phyloP scores from a whole-genome alignment of 2,888 invertebrate species.

The Eudemis profundana region DNA sequence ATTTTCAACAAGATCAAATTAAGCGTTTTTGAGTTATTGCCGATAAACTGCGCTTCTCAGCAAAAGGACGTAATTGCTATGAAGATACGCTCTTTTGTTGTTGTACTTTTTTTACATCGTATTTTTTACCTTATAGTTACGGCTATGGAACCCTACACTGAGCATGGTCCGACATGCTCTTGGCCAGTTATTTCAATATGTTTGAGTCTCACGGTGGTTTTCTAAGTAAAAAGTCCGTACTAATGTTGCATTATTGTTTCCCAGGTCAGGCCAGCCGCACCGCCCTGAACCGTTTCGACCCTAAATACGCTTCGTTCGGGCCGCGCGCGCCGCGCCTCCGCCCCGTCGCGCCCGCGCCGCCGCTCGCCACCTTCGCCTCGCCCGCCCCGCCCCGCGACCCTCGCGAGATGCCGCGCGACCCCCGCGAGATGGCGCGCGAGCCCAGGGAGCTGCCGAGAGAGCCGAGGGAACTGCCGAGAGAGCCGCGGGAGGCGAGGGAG shows the following conservation, averaged over 20 bases:
- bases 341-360: slow-evolving; percentile 71
- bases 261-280: slow-evolving; percentile 72
- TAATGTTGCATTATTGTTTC: background rate
- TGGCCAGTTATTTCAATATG: too few species aligned
- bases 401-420: slow-evolving; percentile 13
- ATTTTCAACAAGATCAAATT: too few species aligned
- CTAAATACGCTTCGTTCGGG: slow-evolving; percentile 85
- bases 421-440: slow-evolving; percentile 8
- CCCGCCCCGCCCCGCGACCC: slow-evolving; percentile 34
- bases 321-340: slow-evolving; percentile 80
- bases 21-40: too few species aligned
- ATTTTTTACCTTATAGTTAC: too few species aligned
- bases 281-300: slow-evolving; percentile 86
- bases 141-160: too few species aligned
- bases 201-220: too few species aligned
- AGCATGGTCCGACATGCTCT: too few species aligned
- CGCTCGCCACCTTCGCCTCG: slow-evolving; percentile 64
- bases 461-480: background rate
- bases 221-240: too few species aligned
- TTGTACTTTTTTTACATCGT: too few species aligned
- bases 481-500: background rate
- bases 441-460: slow-evolving; percentile 40
- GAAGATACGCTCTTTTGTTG: too few species aligned
- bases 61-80: too few species aligned
- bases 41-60: too few species aligned